Percentiles rank a stretch among this genome's conserved stretches.
These are phyloP conservation scores for Camponotus fellah DNA, from an alignment of 2,888 invertebrate genomes.

Conservation along the genomic window DNA sequence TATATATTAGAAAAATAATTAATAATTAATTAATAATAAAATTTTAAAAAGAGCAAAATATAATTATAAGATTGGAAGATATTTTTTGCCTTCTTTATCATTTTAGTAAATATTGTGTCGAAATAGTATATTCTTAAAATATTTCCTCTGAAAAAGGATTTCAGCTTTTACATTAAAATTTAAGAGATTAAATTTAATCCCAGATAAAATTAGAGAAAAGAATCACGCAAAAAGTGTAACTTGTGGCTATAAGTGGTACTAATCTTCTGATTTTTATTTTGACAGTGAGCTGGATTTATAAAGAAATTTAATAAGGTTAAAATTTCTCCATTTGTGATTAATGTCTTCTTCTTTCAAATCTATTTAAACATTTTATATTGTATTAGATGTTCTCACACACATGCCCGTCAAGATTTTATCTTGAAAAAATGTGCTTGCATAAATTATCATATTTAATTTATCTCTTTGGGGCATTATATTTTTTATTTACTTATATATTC, in stretches of 20 bases:
- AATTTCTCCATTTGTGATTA: neutral
- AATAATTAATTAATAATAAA: neutral
- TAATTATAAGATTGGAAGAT: neutral
- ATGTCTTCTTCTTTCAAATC: neutral
- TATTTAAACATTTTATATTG: constrained; percentile 1
- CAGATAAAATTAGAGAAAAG: neutral
- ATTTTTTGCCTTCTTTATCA: neutral
- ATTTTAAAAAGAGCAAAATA: neutral
- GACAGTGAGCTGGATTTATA: neutral
- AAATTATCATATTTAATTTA: neutral
- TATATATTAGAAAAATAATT: neutral
- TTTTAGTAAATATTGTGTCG: neutral
- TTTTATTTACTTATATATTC: neutral
- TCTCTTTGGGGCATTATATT: neutral
- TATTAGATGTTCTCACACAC: neutral
- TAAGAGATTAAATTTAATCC: neutral
- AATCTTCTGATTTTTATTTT: constrained; percentile 1
- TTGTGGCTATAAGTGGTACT: constrained; percentile 3
- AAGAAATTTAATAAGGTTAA: neutral
- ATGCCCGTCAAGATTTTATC: neutral
- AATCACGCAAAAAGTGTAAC: neutral
- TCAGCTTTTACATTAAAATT: constrained; percentile 21
- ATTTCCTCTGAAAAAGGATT: neutral
- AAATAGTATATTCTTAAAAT: neutral
- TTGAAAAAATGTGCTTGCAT: neutral